Evolutionary conservation across 2,113 vertebrate species (phyloP).

Genomic region (Empidonax alnorum): DNA sequence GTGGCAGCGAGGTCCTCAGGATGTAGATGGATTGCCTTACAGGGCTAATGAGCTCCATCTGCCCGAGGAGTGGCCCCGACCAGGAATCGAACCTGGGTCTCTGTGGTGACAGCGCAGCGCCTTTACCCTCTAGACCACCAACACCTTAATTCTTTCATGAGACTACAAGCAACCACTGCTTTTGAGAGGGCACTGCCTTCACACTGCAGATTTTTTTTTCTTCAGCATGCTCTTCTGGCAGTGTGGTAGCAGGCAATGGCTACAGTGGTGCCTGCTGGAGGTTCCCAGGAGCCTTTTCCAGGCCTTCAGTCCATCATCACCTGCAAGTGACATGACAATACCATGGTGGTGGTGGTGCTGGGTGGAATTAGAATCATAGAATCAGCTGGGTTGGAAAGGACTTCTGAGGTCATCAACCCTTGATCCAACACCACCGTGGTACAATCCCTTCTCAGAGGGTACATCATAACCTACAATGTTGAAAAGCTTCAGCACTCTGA

Average conservation of each 20-base stretch:
- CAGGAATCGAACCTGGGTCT: too few relatives aligned
- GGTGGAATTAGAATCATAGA: neutral
- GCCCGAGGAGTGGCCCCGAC: too few relatives aligned
- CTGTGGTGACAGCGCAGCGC: too few relatives aligned
- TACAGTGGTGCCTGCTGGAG: neutral
- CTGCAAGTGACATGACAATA: neutral
- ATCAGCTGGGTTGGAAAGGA: too few relatives aligned
- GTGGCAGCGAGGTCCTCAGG: too few relatives aligned
- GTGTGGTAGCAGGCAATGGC: neutral
- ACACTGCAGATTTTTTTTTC: rapidly evolving
- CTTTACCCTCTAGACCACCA: too few relatives aligned
- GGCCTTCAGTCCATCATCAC: neutral
- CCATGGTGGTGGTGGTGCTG: neutral
- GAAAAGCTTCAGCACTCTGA: neutral
- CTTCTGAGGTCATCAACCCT: too few relatives aligned
- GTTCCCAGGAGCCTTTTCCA: neutral
- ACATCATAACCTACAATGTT: conserved; percentile 6
- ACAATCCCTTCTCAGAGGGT: neutral
- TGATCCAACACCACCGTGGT: too few relatives aligned
- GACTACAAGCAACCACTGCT: neutral
- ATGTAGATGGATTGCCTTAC: too few relatives aligned
- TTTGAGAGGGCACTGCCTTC: neutral
- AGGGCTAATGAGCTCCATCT: too few relatives aligned
- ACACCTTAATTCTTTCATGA: neutral
- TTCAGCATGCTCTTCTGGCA: neutral